Evolutionary conservation across 2,113 vertebrate genomes (phyloP).

Genomic region (Elaphurus davidianus): DNA sequence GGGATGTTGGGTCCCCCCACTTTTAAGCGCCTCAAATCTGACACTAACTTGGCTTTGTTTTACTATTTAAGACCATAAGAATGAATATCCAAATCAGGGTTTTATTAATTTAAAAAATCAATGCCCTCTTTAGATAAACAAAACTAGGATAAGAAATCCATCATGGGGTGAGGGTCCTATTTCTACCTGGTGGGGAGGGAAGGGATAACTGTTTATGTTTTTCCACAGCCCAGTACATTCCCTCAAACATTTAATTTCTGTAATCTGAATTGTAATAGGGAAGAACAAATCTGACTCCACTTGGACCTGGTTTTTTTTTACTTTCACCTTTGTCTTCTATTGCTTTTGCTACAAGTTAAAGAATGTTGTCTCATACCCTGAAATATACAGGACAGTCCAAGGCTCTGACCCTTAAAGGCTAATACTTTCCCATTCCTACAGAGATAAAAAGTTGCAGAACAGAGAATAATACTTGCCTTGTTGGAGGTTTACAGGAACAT

Average conservation of each 20-base stretch:
- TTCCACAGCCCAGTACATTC: not conserved
- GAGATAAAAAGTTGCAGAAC: not conserved
- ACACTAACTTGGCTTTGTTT: not conserved
- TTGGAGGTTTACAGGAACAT: too few species aligned
- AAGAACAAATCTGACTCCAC: not conserved
- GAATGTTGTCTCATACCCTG: not conserved
- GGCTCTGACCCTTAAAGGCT: not conserved
- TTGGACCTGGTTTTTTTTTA: not conserved
- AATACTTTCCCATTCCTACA: not conserved
- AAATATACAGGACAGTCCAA: not conserved
- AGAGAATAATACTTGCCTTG: not conserved
- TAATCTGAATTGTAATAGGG: not conserved
- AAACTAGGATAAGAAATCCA: not conserved
- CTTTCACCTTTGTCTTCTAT: not conserved
- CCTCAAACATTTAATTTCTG: not conserved
- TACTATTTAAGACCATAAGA: not conserved
- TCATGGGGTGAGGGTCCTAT: not conserved
- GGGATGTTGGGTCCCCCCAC: too few species aligned
- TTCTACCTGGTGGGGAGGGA: not conserved
- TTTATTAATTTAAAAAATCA: not conserved
- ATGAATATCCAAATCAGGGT: not conserved
- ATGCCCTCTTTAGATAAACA: not conserved
- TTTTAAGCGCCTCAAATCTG: not conserved
- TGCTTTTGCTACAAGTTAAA: not conserved
- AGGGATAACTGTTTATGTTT: not conserved